phyloP scores from a whole-genome alignment of 1,140 invertebrate genomes.

The Bombus waltoni region DNA sequence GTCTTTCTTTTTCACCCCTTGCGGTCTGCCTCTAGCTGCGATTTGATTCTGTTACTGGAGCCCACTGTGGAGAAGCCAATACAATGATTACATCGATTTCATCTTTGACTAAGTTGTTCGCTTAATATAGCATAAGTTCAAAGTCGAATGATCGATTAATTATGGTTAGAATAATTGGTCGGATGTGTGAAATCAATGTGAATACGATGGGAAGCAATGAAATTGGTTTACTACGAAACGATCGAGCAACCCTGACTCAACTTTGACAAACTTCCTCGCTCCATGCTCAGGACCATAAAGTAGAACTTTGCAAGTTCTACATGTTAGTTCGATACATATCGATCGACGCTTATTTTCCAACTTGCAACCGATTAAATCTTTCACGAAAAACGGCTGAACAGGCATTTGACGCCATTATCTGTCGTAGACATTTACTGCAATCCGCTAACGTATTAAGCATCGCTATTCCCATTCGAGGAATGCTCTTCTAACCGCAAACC shows the following conservation, averaged over 20 bases:
- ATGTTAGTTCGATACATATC: too few relatives aligned
- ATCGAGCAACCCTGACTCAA: neutral
- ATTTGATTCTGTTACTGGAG: slow-evolving; percentile 1
- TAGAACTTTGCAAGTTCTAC: too few relatives aligned
- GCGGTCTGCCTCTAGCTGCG: neutral
- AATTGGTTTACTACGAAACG: neutral
- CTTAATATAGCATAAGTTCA: neutral
- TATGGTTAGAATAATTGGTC: neutral
- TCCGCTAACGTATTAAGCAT: neutral
- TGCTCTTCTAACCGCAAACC: neutral
- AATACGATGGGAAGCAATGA: neutral
- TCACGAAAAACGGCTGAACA: too few relatives aligned
- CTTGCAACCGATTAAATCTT: too few relatives aligned
- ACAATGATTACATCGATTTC: too few relatives aligned
- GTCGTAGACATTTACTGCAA: neutral
- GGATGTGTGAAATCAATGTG: neutral
- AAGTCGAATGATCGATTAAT: slow-evolving; percentile 9
- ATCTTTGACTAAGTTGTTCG: too few relatives aligned
- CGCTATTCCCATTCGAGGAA: neutral
- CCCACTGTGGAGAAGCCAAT: too few relatives aligned
- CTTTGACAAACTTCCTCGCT: neutral
- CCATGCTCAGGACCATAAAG: neutral
- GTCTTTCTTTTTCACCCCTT: neutral
- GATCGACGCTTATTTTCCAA: neutral
- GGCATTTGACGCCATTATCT: neutral